Evolutionary conservation across 2,113 vertebrate species (phyloP).

Genomic region (Aramus guarauna): DNA sequence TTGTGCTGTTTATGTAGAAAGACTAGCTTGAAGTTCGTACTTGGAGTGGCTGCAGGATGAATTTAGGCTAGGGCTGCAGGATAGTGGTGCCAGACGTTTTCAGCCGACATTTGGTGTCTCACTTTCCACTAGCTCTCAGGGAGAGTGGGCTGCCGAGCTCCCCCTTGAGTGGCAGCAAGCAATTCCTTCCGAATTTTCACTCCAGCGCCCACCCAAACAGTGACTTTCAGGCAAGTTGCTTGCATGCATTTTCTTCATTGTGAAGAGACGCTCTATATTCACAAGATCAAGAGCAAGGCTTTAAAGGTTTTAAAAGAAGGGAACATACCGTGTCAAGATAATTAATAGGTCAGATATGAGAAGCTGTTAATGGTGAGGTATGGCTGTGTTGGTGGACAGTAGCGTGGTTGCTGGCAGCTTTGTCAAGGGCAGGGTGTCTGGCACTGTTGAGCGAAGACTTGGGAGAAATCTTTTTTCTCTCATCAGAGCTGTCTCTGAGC

Average conservation of each 20-base stretch:
- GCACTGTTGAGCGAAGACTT: not conserved
- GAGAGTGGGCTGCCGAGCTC: constrained; percentile 19
- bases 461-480: not conserved
- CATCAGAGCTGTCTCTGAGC: not conserved
- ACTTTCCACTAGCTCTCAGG: not conserved
- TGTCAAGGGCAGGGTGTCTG: not conserved
- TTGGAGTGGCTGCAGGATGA: not conserved
- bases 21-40: not conserved
- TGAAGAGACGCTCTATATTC: not conserved
- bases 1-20: not conserved
- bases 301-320: not conserved
- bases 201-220: constrained; percentile 15
- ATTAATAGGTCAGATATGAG: not conserved
- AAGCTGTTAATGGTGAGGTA: not conserved
- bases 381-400: not conserved
- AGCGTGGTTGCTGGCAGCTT: not conserved
- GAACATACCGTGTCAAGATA: not conserved
- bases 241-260: not conserved
- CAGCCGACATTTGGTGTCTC: constrained; percentile 31
- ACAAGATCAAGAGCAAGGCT: not conserved
- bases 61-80: not conserved
- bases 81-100: not conserved
- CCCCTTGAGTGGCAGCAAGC: not conserved
- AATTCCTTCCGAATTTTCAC: not conserved
- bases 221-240: not conserved